A percentile compares a stretch with the other conserved stretches of the same genome.
Conservation (phyloP, 2,888 invertebrate species). For the Stegophylla sp. region DNA sequence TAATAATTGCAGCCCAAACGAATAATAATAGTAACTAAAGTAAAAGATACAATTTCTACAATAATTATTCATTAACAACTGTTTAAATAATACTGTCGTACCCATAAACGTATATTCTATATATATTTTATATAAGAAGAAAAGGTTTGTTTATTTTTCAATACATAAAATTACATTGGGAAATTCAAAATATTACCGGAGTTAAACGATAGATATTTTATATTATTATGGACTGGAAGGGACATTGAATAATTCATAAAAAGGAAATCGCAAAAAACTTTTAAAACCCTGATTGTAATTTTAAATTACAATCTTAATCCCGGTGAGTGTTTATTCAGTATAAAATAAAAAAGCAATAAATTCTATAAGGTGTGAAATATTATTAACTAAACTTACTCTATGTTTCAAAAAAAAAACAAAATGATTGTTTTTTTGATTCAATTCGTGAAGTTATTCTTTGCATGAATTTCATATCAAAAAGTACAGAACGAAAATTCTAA, state of each 20-base stretch:
- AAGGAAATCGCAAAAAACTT: neutral
- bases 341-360: constrained; percentile 7
- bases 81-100: neutral
- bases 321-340: neutral
- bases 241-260: constrained; percentile 22
- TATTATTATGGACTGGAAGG: neutral
- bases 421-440: neutral
- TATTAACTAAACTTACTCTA: neutral
- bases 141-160: neutral
- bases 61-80: too few relatives aligned
- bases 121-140: neutral
- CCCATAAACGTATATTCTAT: too few relatives aligned
- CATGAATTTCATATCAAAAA: too few relatives aligned
- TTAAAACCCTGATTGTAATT: neutral
- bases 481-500: too few relatives aligned
- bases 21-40: neutral
- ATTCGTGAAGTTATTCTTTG: too few relatives aligned
- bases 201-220: neutral
- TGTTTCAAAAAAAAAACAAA: too few relatives aligned
- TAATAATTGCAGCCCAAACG: neutral
- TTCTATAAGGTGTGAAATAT: constrained; percentile 2
- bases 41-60: neutral
- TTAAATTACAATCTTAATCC: constrained; percentile 7
- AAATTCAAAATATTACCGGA: neutral
- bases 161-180: neutral